Base-by-base conservation (phyloP, 2,888 invertebrate species). In the Dermolepida albohirtum region DNA sequence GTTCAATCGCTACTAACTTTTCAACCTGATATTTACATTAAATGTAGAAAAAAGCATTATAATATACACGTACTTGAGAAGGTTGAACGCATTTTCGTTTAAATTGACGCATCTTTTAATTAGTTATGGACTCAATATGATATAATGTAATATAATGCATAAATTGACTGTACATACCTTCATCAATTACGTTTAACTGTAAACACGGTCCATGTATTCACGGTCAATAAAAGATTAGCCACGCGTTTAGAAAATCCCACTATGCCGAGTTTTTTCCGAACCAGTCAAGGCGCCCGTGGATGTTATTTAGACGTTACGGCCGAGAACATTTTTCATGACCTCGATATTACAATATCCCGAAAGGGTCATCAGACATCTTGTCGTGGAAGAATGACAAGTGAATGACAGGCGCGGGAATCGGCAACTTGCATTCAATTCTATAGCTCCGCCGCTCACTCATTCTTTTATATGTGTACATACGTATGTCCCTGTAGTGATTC, bases 391-490 rank as follows among this genome's bases (percentile, higher is more conserved):
- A 75, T 76, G 79, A 79, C 79, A 78, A 76, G 78, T 79, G 78
- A 80, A 77, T 79, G 79, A 80, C 79, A 78, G 76, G 74, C 77
- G 74, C 70, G 75, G 72, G 73, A 76, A 79, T 76, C 73, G 74
- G 74, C 73, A 74, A 75, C 72, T 74, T 64, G 63, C 59, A 67
- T 67, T 67, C 67, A 63, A 67, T 66, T 43, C 64, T 66, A 54
- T 34, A 29, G 64, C 44, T 16, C 47, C 59, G 34, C 12, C 59
- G 59, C 29, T 59, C 59, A 44, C 29, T 59, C 29, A 27, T 44
- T 59, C 40, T 44, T 11, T 16, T 41, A 41, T 57, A 47, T 43
- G 41, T 43, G 55, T 17, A 43, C 41, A 22, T 57, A 29, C 11
- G 43, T 57, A 40, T 43, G 43, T 57, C 43, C 11, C n/a, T 59